Percentiles rank a stretch among this genome's conserved stretches.
Conservation (phyloP, 1,140 invertebrate genomes). For the Scaptodrosophila lebanonensis region DNA sequence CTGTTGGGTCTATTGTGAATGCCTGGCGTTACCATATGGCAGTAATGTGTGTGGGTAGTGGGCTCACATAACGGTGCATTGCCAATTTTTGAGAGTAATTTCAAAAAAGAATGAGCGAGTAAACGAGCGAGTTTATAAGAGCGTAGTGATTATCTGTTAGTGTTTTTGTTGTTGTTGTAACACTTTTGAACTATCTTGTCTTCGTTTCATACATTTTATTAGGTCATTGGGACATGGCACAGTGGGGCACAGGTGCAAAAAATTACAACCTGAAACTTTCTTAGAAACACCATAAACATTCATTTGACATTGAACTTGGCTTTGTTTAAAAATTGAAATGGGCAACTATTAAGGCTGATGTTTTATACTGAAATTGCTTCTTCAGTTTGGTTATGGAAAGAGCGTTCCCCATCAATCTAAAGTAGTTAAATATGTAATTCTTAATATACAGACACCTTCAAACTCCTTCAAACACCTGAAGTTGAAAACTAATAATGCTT, state of each 20-base stretch:
- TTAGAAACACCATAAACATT: not conserved
- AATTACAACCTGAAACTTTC: not conserved
- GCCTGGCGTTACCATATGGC: constrained; percentile 18
- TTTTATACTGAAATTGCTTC: not conserved
- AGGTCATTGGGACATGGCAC: constrained; percentile 35
- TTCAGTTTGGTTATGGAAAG: no score
- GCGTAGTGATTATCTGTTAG: constrained; percentile 18
- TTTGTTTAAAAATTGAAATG: no score
- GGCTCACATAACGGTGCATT: no score
- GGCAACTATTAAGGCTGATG: not conserved
- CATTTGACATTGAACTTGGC: not conserved
- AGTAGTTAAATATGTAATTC: no score
- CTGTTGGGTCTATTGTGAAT: constrained; percentile 19
- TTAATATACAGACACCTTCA: no score
- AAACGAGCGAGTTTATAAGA: constrained; percentile 14
- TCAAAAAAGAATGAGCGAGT: not conserved
- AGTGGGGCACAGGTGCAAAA: constrained; percentile 5
- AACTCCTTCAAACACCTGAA: no score
- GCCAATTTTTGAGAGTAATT: no score
- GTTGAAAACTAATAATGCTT: no score
- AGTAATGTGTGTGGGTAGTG: not conserved
- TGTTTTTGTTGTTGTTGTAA: not conserved
- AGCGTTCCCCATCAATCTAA: no score
- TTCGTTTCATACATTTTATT: constrained; percentile 14
- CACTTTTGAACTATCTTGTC: not conserved